A percentile compares a stretch with the other conserved stretches of the same genome.
phyloP scores from a whole-genome alignment of 2,888 invertebrate genomes.

The Ophonus ardosiacus region DNA sequence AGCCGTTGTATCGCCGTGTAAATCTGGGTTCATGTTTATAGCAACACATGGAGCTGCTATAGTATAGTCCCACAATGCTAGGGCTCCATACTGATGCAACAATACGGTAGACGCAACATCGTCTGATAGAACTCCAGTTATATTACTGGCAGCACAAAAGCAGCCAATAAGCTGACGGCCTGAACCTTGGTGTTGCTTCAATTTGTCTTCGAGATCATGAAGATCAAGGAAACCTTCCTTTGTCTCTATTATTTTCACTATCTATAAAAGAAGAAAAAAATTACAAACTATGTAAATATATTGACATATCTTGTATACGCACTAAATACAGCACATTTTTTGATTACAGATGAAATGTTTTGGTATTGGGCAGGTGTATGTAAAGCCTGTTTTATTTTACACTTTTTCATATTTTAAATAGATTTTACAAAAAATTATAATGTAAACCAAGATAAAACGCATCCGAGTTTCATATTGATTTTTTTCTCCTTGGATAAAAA shows the following conservation, averaged over 20 bases:
- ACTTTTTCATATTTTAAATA: too few species aligned
- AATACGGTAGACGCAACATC: slow-evolving; percentile 89
- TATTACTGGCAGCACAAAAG: slow-evolving; percentile 91
- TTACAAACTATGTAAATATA: not conserved
- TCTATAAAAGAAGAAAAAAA: slow-evolving; percentile 5
- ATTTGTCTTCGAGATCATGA: slow-evolving; percentile 84
- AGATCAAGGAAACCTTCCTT: slow-evolving; percentile 89
- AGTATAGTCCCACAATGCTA: slow-evolving; percentile 94
- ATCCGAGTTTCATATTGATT: too few species aligned
- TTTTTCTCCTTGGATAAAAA: too few species aligned
- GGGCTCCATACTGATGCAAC: slow-evolving; percentile 89
- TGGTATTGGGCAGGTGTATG: too few species aligned
- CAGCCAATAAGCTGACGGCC: slow-evolving; percentile 88
- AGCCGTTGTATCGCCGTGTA: slow-evolving; percentile 82
- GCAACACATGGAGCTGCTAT: slow-evolving; percentile 88
- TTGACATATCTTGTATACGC: too few species aligned
- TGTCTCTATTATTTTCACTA: slow-evolving; percentile 88
- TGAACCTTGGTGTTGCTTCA: slow-evolving; percentile 80
- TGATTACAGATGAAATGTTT: too few species aligned
- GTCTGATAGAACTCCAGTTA: slow-evolving; percentile 92
- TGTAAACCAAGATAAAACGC: too few species aligned
- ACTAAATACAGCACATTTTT: too few species aligned
- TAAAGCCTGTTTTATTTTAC: not conserved
- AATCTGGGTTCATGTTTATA: slow-evolving; percentile 91
- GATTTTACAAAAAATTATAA: too few species aligned